Evolutionary conservation across 2,797 vertebrate species (phyloP), one percentile per base, ranked within the genome.

Genomic region (Meriones psammophilus): DNA sequence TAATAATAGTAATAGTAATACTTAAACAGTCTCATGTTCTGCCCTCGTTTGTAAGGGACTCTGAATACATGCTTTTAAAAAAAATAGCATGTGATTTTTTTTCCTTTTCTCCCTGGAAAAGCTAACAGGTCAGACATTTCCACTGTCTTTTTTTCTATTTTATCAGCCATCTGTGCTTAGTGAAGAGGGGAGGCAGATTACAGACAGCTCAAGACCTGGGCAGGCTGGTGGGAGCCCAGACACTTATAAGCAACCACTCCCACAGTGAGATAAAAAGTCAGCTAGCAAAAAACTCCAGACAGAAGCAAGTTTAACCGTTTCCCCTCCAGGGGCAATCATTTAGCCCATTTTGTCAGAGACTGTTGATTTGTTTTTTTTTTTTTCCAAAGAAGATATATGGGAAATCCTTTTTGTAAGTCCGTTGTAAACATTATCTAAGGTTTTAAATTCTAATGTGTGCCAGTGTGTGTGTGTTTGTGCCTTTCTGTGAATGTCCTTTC

Each of bases 21-120:
- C 7, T 17, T 50, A 74, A 81, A 74, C 46, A 64, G n/a, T 28
- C 62, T 76, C 28, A 28, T 24, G 22, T 88, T 85, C 84, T 84
- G 54, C 54, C 46, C 54, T 91, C 58, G 88, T 94, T 54, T 58
- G 5, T 24, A 69, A 95, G 13, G n/a, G 73, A 4, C 46, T 94
- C 84, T 88, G 28, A 90, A 95, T 94, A 77, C 58, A 68, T 36
- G 54, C 80, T 85, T 96, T 74, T 62, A 79, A 81, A 97, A 93
- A 83, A 95, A 83, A 5, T 94, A n/a, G 15, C 66, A 12, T 33
- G 33, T 4, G 8, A 10, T 36, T 28, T 69, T 88, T 89, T 56
- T 36, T 94, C 89, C 50, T 74, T 2, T 87, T 88, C 50, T 69
- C 18, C 64, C 46, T 80, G 54, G 54, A 89, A 87, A 64, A 92